These are phyloP conservation scores for Charadrius vociferus DNA, from an alignment of 2,113 vertebrate species.

Conservation along the genomic window DNA sequence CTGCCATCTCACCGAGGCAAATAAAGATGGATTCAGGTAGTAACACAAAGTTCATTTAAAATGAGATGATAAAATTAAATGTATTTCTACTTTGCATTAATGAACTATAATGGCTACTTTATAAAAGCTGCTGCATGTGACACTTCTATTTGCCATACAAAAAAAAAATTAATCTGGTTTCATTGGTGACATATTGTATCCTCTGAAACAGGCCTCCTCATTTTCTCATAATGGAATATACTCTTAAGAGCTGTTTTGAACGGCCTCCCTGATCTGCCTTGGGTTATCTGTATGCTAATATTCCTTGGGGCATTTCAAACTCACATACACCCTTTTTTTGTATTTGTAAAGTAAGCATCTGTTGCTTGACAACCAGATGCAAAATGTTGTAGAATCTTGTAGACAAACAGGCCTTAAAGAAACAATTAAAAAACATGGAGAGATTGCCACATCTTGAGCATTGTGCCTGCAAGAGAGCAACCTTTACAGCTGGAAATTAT, in stretches of 20 bases:
- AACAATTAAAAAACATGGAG: neutral
- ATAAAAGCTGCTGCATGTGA: neutral
- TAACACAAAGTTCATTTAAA: neutral
- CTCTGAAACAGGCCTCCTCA: neutral
- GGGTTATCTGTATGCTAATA: neutral
- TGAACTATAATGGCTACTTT: neutral
- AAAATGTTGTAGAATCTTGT: conserved; percentile 8
- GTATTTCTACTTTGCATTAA: conserved; percentile 1
- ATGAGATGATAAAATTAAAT: neutral
- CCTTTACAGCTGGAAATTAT: neutral
- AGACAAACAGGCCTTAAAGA: conserved; percentile 27
- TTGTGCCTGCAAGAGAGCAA: neutral
- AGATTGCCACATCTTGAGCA: neutral
- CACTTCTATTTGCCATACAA: neutral
- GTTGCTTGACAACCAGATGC: conserved; percentile 32
- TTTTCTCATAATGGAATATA: neutral
- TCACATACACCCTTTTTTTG: neutral
- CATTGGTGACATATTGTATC: neutral
- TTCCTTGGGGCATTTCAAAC: conserved; percentile 20
- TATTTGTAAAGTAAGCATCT: conserved; percentile 23
- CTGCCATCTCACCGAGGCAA: conserved; percentile 86
- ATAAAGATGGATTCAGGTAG: conserved; percentile 92
- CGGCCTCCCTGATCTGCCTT: neutral
- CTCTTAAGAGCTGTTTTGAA: neutral
- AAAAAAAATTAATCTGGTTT: conserved; percentile 2